Evolutionary conservation across 2,113 vertebrate species (phyloP).

Genomic region (Sakesphorus luctuosus): DNA sequence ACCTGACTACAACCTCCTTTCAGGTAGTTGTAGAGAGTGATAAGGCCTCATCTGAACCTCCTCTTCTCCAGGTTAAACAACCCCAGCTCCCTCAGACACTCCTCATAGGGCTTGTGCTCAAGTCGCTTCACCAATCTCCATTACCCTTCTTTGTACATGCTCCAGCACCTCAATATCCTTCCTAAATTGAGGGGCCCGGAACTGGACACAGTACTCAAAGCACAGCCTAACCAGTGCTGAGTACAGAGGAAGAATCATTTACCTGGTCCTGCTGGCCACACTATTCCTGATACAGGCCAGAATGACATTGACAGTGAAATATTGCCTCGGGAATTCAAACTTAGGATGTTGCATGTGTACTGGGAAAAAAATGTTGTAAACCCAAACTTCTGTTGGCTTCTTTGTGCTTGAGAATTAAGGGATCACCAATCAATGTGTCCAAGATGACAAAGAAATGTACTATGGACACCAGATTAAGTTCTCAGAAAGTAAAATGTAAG

Average conservation of each 20-base stretch:
- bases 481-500: background rate
- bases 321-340: background rate
- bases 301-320: background rate
- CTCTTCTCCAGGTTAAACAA: background rate
- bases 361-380: background rate
- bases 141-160: background rate
- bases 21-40: background rate
- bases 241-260: background rate
- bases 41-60: background rate
- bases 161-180: background rate
- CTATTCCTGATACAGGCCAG: background rate
- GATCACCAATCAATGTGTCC: accelerated
- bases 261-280: background rate
- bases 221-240: background rate
- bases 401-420: background rate
- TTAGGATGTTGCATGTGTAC: background rate
- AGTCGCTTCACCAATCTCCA: background rate
- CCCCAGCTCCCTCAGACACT: background rate
- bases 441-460: background rate
- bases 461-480: background rate
- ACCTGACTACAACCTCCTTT: background rate
- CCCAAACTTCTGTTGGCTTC: background rate
- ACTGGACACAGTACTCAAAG: background rate
- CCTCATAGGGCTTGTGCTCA: background rate
- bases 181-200: background rate